Conservation (phyloP, 2,797 vertebrate species). For the Lepus townsendii region DNA sequence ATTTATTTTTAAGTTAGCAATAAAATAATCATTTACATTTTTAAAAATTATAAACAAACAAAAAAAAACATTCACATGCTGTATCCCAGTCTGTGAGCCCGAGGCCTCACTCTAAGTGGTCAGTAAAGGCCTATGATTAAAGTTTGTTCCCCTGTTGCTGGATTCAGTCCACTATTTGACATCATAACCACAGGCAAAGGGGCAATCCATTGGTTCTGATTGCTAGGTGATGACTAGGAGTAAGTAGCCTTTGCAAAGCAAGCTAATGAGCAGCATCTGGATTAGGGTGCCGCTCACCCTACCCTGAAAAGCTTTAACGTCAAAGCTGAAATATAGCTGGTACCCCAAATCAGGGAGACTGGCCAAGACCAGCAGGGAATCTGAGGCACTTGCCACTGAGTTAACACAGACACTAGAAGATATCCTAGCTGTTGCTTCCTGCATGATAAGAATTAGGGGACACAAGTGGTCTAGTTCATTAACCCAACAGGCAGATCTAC, state of each 20-base stretch:
- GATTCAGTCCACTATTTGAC: background rate
- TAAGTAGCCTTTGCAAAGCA: background rate
- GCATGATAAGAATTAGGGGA: background rate
- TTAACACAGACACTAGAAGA: background rate
- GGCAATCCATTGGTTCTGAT: conserved; percentile 40
- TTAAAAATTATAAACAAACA: conserved; percentile 57
- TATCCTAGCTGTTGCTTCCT: background rate
- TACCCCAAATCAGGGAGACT: background rate
- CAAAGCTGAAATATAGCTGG: background rate
- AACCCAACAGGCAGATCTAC: background rate
- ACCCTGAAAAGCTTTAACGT: background rate
- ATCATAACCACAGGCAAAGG: conserved; percentile 64
- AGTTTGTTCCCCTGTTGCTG: background rate
- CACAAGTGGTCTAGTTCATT: background rate
- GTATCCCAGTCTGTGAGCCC: conserved; percentile 13
- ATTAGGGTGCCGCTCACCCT: background rate
- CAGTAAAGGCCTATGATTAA: background rate
- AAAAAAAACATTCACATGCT: conserved; percentile 66
- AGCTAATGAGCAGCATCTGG: background rate
- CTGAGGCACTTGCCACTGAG: background rate
- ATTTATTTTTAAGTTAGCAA: conserved; percentile 87
- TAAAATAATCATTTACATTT: conserved; percentile 82
- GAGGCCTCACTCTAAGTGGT: background rate
- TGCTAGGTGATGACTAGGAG: background rate
- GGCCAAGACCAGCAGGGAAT: background rate